Evolutionary conservation across 1,140 invertebrate genomes (phyloP), one percentile per base, ranked within the genome.

Genomic region (Drosophila subpulchrella): DNA sequence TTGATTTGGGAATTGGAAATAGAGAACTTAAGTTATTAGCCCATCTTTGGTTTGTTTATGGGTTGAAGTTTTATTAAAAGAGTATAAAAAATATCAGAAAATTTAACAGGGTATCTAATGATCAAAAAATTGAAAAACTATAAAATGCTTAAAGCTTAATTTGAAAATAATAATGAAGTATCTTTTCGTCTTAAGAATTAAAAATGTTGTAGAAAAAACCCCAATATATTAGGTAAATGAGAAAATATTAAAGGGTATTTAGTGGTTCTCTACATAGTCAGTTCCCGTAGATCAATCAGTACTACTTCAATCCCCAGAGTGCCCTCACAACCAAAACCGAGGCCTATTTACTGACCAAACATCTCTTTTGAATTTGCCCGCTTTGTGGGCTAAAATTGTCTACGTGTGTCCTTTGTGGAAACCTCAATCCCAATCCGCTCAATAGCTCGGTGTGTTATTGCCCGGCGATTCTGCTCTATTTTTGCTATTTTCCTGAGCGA

Each of bases 401-500:
- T 76, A 79, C 83, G 83, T 79, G 83, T 44, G 79, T 54, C 75
- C 75, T 79, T 88, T 75, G 82, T 86, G 80, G 20, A 39, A 10
- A 20, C 8, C 54, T 74, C 46, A 38, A 47, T 47, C 24, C 24
- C 27, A 38, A 41, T 67, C 12, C 44, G 15, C 55, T 24, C 59
- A 59, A 67, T 53, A 24, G 44, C 36, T 39, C 39, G 70, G 54
- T 57, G 62, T 77, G 78, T 54, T 68, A 51, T 88, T 76, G 79
- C 74, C 65, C 61, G 36, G 41, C 44, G 47, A 66, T 66, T 59
- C 48, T 55, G 42, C 24, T 59, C 30, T 48, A 41, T 56, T 68
- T 70, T 76, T 53, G 42, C 44, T 27, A 34, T 60, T 60, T 68
- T 76, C 42, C 42, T 57, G 41, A 54, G 39, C 48, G 36, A 27